Base-by-base conservation (phyloP, 1,140 invertebrate species). In the Daktulosphaira vitifoliae region DNA sequence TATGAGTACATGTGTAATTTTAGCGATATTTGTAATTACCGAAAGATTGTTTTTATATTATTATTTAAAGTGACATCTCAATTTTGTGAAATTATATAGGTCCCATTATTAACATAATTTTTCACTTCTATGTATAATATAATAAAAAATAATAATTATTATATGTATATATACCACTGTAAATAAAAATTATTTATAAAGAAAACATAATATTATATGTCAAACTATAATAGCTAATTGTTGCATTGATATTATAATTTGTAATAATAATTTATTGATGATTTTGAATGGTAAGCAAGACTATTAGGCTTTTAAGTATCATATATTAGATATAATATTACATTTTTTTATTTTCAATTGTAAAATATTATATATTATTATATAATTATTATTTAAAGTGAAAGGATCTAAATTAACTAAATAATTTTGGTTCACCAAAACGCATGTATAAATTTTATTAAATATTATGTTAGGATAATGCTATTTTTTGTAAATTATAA, bases 261-360 rank as follows among this genome's bases (percentile, higher is more conserved):
- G 18, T 33, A 48, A 29, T 62, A 48, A 48, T 42, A 46, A 62
- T 62, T 62, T 62, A 62, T 62, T 62, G 26, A 33, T 33, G 29
- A 6, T 33, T 33, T 6, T 11, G 16, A 48, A 62, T 48, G 9
- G 23, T 62, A 62, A 62, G 39, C 56, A 62, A 62, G 56, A 62
- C 56, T 62, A 62, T 62, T 62, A 62, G 56, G 29, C 11, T 18
- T 62, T n/a, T 62, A 62, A 62, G 56, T 62, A 62, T 39, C 29
- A 38, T 62, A 33, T 48, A 6, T 6, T 33, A 33, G 5, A 33
- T 33, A 33, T 33, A 33, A 33, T 33, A 33, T 33, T 33, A 33
- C 11, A 11, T 33, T 33, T 6, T 59, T 15, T 11, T 59, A 44
- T 59, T 59, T 18, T 18, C 37, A 26, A 23, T 20, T 59, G 54